Base-by-base conservation (phyloP, 2,888 invertebrate species). In the Meloe dianella region DNA sequence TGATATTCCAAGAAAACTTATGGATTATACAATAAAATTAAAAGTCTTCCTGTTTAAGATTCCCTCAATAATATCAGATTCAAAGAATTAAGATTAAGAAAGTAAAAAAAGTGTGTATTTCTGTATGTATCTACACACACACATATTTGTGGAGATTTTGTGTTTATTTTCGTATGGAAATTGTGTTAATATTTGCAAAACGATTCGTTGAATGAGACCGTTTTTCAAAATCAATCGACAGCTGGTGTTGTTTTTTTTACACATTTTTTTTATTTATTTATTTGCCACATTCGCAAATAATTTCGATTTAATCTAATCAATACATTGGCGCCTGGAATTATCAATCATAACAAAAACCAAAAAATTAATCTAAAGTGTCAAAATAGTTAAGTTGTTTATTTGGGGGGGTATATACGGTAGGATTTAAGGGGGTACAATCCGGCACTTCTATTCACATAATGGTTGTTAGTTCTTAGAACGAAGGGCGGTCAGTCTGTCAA, bases 171-270 rank as follows among this genome's bases (percentile, higher is more conserved):
- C 10, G 0, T 47, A 20, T 35, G 10, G 8, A 58, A 32, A 58
- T 35, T 22, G 32, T 22, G 58, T 22, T 32, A 58, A 58, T 58
- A 58, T 58, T 58, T 58, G 58, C 58, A 12, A 35, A 47, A 12
- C n/a, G 58, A 58, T 32, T 58, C 58, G 30, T n/a, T 58, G 58
- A 58, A 58, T 58, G 17, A 58, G n/a, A 32, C 9, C 57, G 27
- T 57, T 57, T 57, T 35, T 57, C 14, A 56, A 56, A 56, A 56
- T 3, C 27, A 6, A 30, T 8, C 58, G 12, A 58, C 58, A 58
- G 58, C 58, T 58, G 58, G 7, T 2, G n/a, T n/a, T n/a, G n/a
- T 9, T 58, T 30, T 30, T 27, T 22, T 9, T 9, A 57, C n/a
- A 57, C 27, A 29, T n/a, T 24, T 57, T 57, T 27, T 57, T 57